Base-by-base conservation (phyloP, 2,113 vertebrate species). In the Siniperca knerii region DNA sequence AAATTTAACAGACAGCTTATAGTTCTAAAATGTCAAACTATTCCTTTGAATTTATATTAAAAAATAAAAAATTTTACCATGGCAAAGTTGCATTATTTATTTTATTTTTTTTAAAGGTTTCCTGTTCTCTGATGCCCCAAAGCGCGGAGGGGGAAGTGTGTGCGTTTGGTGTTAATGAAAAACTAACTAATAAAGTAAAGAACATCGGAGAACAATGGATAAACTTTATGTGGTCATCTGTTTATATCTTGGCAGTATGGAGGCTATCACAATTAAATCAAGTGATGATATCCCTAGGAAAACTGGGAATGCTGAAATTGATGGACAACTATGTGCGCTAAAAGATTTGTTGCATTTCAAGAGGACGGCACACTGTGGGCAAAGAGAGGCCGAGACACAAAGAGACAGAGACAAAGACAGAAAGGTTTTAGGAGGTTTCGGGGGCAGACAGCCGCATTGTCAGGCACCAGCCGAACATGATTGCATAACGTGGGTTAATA, bases 401-500 rank as follows among this genome's bases (percentile, higher is more conserved):
- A 84, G 69, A 52, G 55, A 40, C 8, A 6, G 74, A 66, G 67
- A 82, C 70, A 71, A 46, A 84, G 75, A 72, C 64, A 65, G 60
- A 58, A 54, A 69, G 55, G 82, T 89, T 88, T 84, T 77, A 40
- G 65, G 73, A 82, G 85, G 84, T 86, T 88, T 71, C 29, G 10
- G 76, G 72, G 85, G 73, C 72, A 77, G 88, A 84, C 75, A 33
- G 79, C 79, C 65, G 87, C 77, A 83, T 87, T 90, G 83, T 93
- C 79, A 81, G 71, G 76, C 80, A 57, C 80, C 42, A 67, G 86
- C 66, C 74, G 64, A 75, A 75, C 87, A 44, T 13, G 75, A 77
- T 85, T 92, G 79, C 90, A 86, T 92, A 92, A 93, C 42, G 29
- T 11, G 71, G 81, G 77, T 70, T 85, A 89, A 89, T 91, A 90